Base-by-base conservation (phyloP, 2,113 vertebrate genomes). In the Smithornis capensis region DNA sequence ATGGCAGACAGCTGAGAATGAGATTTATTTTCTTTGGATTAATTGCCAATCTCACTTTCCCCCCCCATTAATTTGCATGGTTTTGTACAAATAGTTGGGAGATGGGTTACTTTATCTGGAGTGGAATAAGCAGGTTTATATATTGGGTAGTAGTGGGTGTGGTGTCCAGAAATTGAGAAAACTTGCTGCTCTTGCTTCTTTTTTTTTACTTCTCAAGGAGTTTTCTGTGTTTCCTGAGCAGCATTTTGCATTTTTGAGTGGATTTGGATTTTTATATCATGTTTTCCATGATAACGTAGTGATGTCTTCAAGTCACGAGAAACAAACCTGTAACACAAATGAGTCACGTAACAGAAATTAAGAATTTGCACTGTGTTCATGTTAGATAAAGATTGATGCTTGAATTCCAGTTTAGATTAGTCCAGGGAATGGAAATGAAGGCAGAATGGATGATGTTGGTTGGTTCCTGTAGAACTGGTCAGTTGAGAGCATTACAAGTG, bases 1-100 rank as follows among this genome's bases (percentile, higher is more conserved):
- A 9, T 70, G 65, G 40, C 69, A 92, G 92, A 62, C 80, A 94
- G 60, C 76, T 68, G 69, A 71, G 69, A 90, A 60, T 25, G n/a
- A 56, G 33, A 52, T 76, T 40, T 78, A 6, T 89, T 93, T 95
- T 70, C 73, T 71, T 78, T 71, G 87, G 80, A 91, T 96, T 96
- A 95, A 87, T 95, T 92, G 56, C 79, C 76, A 89, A 14, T 67
- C 42, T 64, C 35, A 56, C 22, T 70, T 52, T 33, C 44, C 6
- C 4, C 12, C 37, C 4, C 2, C 16, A 6, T 12, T 60, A n/a
- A 57, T 90, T 95, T 92, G 42, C 83, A 67, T 88, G 57, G 18
- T 70, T 82, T 0, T 16, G 29, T 78, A 40, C 59, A 33, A 76
- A 2, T 50, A 65, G 29, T 14, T 57, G 76, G 56, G 64, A 79